phyloP scores from a whole-genome alignment of 2,888 invertebrate genomes.

The Scaptomyza reducta region DNA sequence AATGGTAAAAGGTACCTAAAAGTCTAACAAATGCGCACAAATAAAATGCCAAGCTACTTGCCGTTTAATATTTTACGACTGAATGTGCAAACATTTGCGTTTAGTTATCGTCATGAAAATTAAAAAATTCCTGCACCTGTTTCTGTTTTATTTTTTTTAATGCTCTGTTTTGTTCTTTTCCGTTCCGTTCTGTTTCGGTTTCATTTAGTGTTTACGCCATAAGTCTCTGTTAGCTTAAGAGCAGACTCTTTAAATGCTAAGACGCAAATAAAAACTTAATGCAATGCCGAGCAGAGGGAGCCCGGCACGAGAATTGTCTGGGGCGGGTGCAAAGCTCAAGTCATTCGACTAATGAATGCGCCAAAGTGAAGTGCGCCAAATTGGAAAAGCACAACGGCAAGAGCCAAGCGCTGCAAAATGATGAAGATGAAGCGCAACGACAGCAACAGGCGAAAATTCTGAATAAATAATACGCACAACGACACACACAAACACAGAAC shows the following conservation, averaged over 20 bases:
- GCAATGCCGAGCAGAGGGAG: conserved; percentile 25
- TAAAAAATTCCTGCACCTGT: conserved; percentile 49
- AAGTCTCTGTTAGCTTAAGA: conserved; percentile 16
- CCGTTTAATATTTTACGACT: conserved; percentile 20
- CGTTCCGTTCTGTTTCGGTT: background rate
- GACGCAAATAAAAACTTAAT: conserved; percentile 48
- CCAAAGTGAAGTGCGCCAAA: conserved; percentile 61
- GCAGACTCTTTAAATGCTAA: conserved; percentile 35
- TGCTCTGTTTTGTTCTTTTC: background rate
- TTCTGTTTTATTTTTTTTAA: background rate
- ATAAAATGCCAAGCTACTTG: conserved; percentile 42
- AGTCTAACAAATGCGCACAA: conserved; percentile 40
- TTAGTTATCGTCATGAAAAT: conserved; percentile 50
- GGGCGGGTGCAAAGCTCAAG: conserved; percentile 62
- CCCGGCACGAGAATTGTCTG: background rate
- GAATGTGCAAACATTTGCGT: conserved; percentile 51
- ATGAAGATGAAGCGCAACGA: conserved; percentile 60
- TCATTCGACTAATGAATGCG: conserved; percentile 77
- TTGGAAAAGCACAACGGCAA: conserved; percentile 51
- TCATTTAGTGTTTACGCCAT: background rate
- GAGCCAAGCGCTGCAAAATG: conserved; percentile 28
- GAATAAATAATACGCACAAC: conserved; percentile 70
- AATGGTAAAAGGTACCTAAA: conserved; percentile 16
- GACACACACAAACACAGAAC: background rate
- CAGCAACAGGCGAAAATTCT: conserved; percentile 77